Base-by-base conservation (phyloP, 2,888 invertebrate species). In the Hemistola chrysoprasaria region DNA sequence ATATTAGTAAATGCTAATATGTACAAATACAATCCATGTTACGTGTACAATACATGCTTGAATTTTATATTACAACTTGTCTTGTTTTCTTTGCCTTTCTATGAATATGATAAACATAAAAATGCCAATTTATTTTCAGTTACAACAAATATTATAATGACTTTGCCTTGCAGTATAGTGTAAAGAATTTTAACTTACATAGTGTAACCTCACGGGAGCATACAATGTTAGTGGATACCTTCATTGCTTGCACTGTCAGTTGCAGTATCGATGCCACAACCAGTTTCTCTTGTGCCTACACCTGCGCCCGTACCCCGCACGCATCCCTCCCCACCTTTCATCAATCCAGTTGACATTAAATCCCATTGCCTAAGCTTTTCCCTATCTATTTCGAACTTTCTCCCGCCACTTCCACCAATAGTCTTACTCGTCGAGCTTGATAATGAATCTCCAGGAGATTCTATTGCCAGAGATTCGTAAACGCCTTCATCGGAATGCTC, bases 301-400 rank as follows among this genome's bases (percentile, higher is more conserved):
- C 74, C 71, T 61, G 67, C 69, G 57, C 74, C 78, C 56, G 55
- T 57, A 56, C 81, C 78, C 75, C 80, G 78, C 79, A 81, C 83
- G 65, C 79, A 74, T 59, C 78, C 78, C 60, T 58, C 61, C 47
- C 72, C 76, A 54, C 71, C 74, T 62, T 85, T 92, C 91, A 93
- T 92, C 59, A 93, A 88, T 53, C 92, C 95, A 89, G 95, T 95
- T 45, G 96, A 96, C 93, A 96, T 92, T 63, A 95, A 91, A 84
- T 96, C 96, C 96, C 96, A 96, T 70, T 96, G 96, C 35, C 96
- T 91, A 59, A 96, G 90, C 59, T 94, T 95, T 84, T 96, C 96
- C 62, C 96, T 92, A 85, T 96, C 96, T 63, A 95, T 92, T 76
- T 92, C 92, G 60, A 91, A 90, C 35, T 90, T 90, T 80, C 61